Percentiles rank a stretch among this genome's conserved stretches.
Conservation (phyloP, 2,888 invertebrate genomes). For the Agrilus biguttatus region DNA sequence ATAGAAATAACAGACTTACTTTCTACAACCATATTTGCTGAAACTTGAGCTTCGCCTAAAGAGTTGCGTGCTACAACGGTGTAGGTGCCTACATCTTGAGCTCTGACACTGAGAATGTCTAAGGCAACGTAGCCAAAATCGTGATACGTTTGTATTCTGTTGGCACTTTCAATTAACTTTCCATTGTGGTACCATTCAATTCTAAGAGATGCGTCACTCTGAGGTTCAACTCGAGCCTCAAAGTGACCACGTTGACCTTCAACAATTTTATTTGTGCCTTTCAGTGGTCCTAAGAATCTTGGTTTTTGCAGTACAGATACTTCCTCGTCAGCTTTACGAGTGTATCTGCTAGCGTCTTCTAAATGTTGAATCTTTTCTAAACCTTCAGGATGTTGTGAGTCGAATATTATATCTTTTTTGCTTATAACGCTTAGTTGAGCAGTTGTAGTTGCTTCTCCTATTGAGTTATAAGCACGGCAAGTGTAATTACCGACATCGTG, state of each 20-base stretch:
- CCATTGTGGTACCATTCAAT: constrained; percentile 98
- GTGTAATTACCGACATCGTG: constrained; percentile 84
- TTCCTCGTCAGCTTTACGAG: constrained; percentile 51
- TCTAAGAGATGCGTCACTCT: constrained; percentile 82
- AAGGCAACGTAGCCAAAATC: constrained; percentile 96
- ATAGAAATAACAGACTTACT: constrained; percentile 44
- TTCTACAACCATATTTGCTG: constrained; percentile 75
- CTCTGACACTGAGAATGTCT: constrained; percentile 82
- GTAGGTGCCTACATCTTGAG: constrained; percentile 87
- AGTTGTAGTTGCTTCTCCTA: constrained; percentile 72
- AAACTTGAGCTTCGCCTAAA: constrained; percentile 74
- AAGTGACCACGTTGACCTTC: constrained; percentile 92
- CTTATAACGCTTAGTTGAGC: constrained; percentile 74
- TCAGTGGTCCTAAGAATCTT: constrained; percentile 74
- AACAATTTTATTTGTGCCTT: constrained; percentile 84
- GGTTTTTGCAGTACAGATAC: constrained; percentile 66
- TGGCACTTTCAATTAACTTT: constrained; percentile 73
- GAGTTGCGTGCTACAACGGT: constrained; percentile 86
- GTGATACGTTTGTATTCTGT: constrained; percentile 84
- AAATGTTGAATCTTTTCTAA: constrained; percentile 81
- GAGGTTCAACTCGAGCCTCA: constrained; percentile 88
- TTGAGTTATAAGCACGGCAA: constrained; percentile 73
- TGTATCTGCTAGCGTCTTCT: constrained; percentile 67
- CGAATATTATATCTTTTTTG: constrained; percentile 73
- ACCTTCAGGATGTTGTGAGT: constrained; percentile 85